phyloP scores from a whole-genome alignment of 2,113 vertebrate species.

The Archocentrus centrarchus region DNA sequence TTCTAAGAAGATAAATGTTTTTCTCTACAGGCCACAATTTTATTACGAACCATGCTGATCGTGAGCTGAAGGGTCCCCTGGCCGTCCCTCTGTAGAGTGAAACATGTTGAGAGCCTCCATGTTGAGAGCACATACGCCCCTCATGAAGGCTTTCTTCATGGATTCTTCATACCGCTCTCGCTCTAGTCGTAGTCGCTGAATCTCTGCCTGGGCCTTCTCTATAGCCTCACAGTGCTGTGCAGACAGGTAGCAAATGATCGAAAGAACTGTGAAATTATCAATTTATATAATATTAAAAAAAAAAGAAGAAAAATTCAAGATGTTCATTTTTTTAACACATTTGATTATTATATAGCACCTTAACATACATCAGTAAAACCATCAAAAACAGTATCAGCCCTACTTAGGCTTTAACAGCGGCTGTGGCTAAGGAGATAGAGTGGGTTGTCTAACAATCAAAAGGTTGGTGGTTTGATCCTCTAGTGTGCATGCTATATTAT shows the following conservation, averaged over 20 bases:
- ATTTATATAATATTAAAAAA: neutral
- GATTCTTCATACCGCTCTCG: slow-evolving; percentile 90
- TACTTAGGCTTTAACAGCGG: neutral
- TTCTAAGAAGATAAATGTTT: neutral
- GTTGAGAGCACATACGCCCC: slow-evolving; percentile 95
- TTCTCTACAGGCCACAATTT: neutral
- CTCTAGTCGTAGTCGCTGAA: slow-evolving; percentile 86
- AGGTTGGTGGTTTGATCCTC: neutral
- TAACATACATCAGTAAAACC: neutral
- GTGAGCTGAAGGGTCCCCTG: slow-evolving; percentile 54
- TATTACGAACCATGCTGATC: slow-evolving; percentile 61
- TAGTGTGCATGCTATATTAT: neutral
- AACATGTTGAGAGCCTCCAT: slow-evolving; percentile 96
- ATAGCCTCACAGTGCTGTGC: slow-evolving; percentile 70
- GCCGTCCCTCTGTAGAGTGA: slow-evolving; percentile 78
- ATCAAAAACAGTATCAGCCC: neutral
- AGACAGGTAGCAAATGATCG: neutral
- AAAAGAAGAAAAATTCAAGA: neutral
- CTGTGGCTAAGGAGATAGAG: neutral
- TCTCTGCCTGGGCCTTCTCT: slow-evolving; percentile 86
- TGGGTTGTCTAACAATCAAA: neutral
- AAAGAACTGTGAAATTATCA: neutral
- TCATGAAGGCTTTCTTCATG: slow-evolving; percentile 98
- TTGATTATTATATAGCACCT: neutral
- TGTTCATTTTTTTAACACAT: neutral